These are phyloP conservation scores for Drosophila hamatofila DNA, from an alignment of 2,888 invertebrate species.

Conservation along the genomic window DNA sequence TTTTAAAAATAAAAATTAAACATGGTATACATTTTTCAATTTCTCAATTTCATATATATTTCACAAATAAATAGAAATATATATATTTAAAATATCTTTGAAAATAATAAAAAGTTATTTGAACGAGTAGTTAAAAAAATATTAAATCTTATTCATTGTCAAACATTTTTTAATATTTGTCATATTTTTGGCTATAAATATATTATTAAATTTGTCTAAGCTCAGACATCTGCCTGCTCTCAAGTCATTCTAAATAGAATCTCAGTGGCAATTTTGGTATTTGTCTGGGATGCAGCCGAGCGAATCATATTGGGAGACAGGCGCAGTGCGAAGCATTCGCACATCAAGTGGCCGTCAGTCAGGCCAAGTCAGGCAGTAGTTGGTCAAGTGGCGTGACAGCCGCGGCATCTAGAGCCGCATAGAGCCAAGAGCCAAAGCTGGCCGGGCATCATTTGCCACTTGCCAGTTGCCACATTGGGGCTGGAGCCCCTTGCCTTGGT, in stretches of 20 bases:
- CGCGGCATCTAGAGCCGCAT: constrained; percentile 39
- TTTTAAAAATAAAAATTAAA: too few species aligned
- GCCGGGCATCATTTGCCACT: constrained; percentile 68
- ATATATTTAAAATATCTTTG: too few species aligned
- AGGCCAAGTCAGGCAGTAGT: constrained; percentile 49
- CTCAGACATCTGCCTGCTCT: not conserved
- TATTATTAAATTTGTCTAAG: not conserved
- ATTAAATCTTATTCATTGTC: too few species aligned
- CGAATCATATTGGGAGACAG: constrained; percentile 31
- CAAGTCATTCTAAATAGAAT: not conserved
- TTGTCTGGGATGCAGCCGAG: constrained; percentile 5
- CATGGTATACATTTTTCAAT: too few species aligned
- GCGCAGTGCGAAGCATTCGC: constrained; percentile 34
- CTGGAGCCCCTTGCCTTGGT: constrained; percentile 2
- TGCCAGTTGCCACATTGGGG: constrained; percentile 45
- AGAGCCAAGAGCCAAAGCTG: constrained; percentile 11
- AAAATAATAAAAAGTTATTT: too few species aligned
- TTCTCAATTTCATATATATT: too few species aligned
- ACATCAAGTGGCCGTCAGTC: constrained; percentile 31
- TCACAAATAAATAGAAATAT: too few species aligned
- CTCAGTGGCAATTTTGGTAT: constrained; percentile 1
- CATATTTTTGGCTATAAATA: too few species aligned
- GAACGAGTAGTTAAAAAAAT: too few species aligned
- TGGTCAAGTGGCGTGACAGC: constrained; percentile 68
- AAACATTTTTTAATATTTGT: too few species aligned